phyloP scores from a whole-genome alignment of 1,140 invertebrate species.

The Sinella curviseta region DNA sequence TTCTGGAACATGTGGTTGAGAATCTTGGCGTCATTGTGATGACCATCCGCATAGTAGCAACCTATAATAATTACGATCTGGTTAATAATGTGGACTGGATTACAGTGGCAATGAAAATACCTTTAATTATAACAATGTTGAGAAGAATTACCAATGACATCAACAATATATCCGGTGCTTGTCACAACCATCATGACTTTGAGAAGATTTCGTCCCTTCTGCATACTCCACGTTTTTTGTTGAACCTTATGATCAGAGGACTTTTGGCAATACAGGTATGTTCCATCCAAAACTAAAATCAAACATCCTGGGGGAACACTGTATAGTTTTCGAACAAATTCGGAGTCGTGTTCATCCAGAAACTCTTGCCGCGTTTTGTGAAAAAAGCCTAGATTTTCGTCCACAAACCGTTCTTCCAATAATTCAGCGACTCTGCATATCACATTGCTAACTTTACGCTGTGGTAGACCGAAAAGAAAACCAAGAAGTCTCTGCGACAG shows the following conservation, averaged over 20 bases:
- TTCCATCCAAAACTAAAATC: neutral
- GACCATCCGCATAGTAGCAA: slow-evolving; percentile 30
- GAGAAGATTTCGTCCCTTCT: neutral
- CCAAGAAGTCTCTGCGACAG: neutral
- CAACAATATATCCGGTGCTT: neutral
- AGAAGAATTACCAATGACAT: neutral
- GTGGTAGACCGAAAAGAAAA: neutral
- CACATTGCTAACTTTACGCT: neutral
- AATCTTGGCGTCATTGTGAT: slow-evolving; percentile 31
- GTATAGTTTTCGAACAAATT: neutral
- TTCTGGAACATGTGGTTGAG: neutral
- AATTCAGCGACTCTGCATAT: neutral
- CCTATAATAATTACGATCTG: neutral
- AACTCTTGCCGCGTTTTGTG: neutral
- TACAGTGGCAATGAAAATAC: neutral
- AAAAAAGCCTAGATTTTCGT: neutral
- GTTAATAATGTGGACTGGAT: neutral
- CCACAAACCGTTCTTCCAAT: neutral
- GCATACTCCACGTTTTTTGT: neutral
- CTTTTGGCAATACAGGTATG: neutral
- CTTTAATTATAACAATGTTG: neutral
- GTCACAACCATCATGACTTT: neutral
- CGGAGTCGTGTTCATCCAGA: neutral
- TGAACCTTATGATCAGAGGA: neutral
- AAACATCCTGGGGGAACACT: neutral